Conservation (phyloP, 2,113 vertebrate genomes). For the Calyptomena viridis region DNA sequence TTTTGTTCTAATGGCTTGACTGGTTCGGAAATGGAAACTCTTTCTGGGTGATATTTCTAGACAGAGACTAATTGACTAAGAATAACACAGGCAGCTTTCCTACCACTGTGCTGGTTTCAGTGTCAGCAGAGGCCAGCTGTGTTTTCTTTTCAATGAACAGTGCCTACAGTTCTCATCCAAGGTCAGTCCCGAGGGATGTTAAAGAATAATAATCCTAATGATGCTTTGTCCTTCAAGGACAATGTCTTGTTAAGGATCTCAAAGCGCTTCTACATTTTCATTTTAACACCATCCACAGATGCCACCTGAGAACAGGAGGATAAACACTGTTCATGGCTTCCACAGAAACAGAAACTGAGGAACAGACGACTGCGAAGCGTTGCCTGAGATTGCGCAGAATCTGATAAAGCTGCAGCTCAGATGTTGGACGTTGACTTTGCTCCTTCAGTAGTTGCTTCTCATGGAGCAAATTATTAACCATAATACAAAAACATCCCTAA, state of each 20-base stretch:
- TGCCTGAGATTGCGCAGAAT: neutral
- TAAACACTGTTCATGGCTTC: neutral
- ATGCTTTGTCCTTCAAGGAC: neutral
- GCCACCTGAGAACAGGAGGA: neutral
- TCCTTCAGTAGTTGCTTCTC: neutral
- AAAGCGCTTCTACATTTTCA: neutral
- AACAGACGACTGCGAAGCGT: neutral
- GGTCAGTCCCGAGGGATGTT: slow-evolving; percentile 9
- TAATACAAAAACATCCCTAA: neutral
- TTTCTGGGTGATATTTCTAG: slow-evolving; percentile 47
- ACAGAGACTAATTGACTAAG: slow-evolving; percentile 51
- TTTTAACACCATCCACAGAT: neutral
- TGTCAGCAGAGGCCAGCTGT: slow-evolving; percentile 56
- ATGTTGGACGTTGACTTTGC: neutral
- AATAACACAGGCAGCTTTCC: slow-evolving; percentile 53
- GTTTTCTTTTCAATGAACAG: slow-evolving; percentile 52
- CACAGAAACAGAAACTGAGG: neutral
- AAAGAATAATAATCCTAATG: slow-evolving; percentile 34
- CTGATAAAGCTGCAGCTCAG: neutral
- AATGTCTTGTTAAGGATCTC: neutral
- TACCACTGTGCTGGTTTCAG: slow-evolving; percentile 14
- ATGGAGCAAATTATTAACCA: neutral
- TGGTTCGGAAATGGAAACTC: neutral
- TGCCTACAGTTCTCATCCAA: slow-evolving; percentile 39
- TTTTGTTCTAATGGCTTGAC: slow-evolving; percentile 34